Percentiles rank a stretch among this genome's conserved stretches.
phyloP scores from a whole-genome alignment of 2,888 invertebrate genomes.

The Catonia carolina region DNA sequence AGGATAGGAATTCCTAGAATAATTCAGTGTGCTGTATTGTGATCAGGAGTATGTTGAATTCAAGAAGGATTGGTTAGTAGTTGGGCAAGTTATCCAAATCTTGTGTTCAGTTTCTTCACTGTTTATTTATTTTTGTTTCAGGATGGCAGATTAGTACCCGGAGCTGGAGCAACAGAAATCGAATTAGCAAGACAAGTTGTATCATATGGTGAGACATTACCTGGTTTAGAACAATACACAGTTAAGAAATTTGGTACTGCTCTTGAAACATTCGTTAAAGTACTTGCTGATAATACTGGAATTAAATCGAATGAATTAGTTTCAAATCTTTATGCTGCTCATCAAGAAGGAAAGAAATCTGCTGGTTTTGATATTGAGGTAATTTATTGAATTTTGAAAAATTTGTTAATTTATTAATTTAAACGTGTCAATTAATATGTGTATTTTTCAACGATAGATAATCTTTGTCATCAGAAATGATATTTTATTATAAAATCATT shows the following conservation, averaged over 20 bases:
- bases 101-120: too few relatives aligned
- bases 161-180: conserved; percentile 93
- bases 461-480: too few relatives aligned
- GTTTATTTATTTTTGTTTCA: conserved; percentile 34
- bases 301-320: conserved; percentile 79
- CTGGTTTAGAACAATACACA: conserved; percentile 95
- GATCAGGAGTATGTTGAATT: too few relatives aligned
- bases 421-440: too few relatives aligned
- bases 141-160: conserved; percentile 68
- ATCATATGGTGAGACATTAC: conserved; percentile 82
- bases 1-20: too few relatives aligned
- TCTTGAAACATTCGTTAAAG: conserved; percentile 83
- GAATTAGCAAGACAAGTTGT: conserved; percentile 79
- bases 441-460: too few relatives aligned
- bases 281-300: conserved; percentile 92
- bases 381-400: conserved; percentile 30
- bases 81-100: too few relatives aligned
- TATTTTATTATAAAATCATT: too few relatives aligned
- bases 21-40: too few relatives aligned
- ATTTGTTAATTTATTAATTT: too few relatives aligned
- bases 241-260: conserved; percentile 88
- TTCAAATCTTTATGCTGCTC: conserved; percentile 87
- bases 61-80: too few relatives aligned
- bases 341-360: conserved; percentile 76
- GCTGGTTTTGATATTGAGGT: conserved; percentile 84